phyloP scores from a whole-genome alignment of 2,113 vertebrate species.

The Pseudorhombus dupliciocellatus region DNA sequence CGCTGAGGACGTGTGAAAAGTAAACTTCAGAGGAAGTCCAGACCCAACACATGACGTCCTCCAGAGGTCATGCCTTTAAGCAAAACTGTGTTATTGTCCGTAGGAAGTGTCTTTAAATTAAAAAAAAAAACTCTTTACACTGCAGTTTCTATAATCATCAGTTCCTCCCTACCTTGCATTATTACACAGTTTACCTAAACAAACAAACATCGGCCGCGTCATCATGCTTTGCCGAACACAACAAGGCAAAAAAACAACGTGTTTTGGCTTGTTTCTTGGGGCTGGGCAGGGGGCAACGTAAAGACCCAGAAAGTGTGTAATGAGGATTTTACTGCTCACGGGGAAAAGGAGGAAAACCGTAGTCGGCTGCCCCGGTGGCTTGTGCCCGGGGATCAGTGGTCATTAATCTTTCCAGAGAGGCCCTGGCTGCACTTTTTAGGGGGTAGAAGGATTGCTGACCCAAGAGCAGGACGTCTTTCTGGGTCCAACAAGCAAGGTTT shows the following conservation, averaged over 20 bases:
- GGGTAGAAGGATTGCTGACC: constrained; percentile 76
- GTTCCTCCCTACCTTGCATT: background rate
- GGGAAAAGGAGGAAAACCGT: constrained; percentile 55
- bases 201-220: constrained; percentile 41
- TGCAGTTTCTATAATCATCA: constrained; percentile 2
- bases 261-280: constrained; percentile 46
- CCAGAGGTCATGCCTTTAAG: too few relatives aligned
- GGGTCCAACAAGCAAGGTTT: constrained; percentile 64
- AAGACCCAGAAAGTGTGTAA: constrained; percentile 62
- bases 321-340: constrained; percentile 66
- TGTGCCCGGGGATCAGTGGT: constrained; percentile 73
- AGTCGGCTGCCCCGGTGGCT: constrained; percentile 67
- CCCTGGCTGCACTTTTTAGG: constrained; percentile 76
- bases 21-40: too few relatives aligned
- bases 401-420: constrained; percentile 81
- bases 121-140: constrained; percentile 4
- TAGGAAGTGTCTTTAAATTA: constrained; percentile 11
- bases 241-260: constrained; percentile 35
- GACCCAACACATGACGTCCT: too few relatives aligned
- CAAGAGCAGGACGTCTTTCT: constrained; percentile 69
- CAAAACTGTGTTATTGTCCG: background rate
- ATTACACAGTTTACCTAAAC: background rate
- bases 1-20: too few relatives aligned
- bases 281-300: constrained; percentile 37
- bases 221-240: constrained; percentile 42